phyloP scores from a whole-genome alignment of 1,140 invertebrate genomes.

The Drosophila tristis region DNA sequence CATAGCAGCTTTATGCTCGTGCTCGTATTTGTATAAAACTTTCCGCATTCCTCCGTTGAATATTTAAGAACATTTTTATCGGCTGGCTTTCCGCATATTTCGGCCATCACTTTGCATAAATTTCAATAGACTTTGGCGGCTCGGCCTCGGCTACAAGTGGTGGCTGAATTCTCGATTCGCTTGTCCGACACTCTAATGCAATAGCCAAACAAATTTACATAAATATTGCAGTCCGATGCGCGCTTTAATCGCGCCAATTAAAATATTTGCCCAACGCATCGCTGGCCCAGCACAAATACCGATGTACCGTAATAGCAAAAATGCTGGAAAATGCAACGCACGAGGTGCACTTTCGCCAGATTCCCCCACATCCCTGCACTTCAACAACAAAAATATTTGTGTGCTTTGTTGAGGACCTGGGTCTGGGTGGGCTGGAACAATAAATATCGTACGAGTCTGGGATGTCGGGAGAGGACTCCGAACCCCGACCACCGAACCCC shows the following conservation, averaged over 20 bases:
- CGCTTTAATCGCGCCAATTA: conserved; percentile 62
- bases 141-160: no score
- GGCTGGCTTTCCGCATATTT: conserved; percentile 31
- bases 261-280: conserved; percentile 57
- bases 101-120: conserved; percentile 45
- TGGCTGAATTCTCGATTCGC: no score
- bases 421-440: conserved; percentile 35
- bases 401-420: conserved; percentile 51
- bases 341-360: conserved; percentile 27
- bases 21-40: conserved; percentile 7
- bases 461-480: neutral
- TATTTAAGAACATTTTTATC: conserved; percentile 48
- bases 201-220: conserved; percentile 59
- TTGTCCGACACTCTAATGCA: conserved; percentile 40
- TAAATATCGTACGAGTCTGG: conserved; percentile 47
- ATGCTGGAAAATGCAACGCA: conserved; percentile 31
- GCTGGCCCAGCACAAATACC: conserved; percentile 42
- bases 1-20: neutral
- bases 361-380: neutral
- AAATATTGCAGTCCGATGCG: conserved; percentile 43
- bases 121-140: conserved; percentile 37
- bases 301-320: conserved; percentile 33
- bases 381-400: conserved; percentile 40
- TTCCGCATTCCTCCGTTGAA: conserved; percentile 32
- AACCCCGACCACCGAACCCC: neutral